Base-by-base conservation (phyloP, 2,797 vertebrate genomes). In the Lepilemur septentrionalis region DNA sequence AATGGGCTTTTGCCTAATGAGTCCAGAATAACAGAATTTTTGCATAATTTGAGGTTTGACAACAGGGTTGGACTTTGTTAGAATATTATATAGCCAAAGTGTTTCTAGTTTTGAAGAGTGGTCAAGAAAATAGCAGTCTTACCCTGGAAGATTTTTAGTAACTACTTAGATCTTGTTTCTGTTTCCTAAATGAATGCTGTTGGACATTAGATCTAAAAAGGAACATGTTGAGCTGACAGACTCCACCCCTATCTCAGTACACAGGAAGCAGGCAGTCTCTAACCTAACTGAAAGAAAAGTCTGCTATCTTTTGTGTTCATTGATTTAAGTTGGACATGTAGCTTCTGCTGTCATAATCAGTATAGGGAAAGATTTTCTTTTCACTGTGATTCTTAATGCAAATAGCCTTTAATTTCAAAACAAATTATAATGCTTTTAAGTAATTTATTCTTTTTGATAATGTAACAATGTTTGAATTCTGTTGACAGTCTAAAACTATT, bases 221-320 rank as follows among this genome's bases (percentile, higher is more conserved):
- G 38, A 90, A 78, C 20, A 86, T 20, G 52, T 1, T 79, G 41
- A 90, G 17, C 43, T 73, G n/a, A 85, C 69, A 94, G 30, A 55
- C 23, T 98, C 69, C 28, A 14, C 15, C 10, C 52, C 35, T 0
- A 4, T 35, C 32, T 82, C 1, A 35, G 15, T n/a, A 50, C 52
- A 22, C 0, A 96, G 98, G 95, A 97, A 98, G 95, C 93, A 97
- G 92, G 90, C 82, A 82, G 57, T 98, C 97, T 97, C 70, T 98
- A 97, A 85, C 11, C n/a, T 93, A 84, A 57, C 41, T 82, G 38
- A 92, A 69, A 84, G 70, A 65, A 93, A 76, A 48, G 11, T 87
- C 32, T 28, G 1, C 48, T 48, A 11, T 89, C 35, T 93, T 96
- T 50, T 83, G 41, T 84, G 43, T 52, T 90, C 43, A 86, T 35